Evolutionary conservation across 2,113 vertebrate genomes (phyloP), one percentile per base, ranked within the genome.

Genomic region (Leptodactylus fuscus): DNA sequence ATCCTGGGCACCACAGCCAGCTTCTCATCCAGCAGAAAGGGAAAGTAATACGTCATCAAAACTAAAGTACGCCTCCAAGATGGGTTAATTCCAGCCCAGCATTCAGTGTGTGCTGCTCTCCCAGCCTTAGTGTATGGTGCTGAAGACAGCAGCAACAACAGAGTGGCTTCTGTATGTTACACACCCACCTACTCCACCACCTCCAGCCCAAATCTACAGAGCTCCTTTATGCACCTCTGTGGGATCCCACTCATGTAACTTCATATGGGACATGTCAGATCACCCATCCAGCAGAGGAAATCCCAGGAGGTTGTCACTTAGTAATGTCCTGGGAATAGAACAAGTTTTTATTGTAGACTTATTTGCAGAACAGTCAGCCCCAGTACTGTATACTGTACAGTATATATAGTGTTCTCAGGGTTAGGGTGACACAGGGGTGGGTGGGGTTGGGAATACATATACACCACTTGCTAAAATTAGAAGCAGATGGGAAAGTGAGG

Each of bases 31-130:
- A 88, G 86, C 92, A 91, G 87, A 93, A 90, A 92, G 92, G 92
- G 90, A 93, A 93, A 94, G 92, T 90, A 90, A 90, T 91, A 93
- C 94, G 95, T 94, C 94, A 93, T 90, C 4, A 44, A 88, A 89
- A n/a, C n/a, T 90, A 88, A 92, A 92, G 91, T 91, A 91, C 91
- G 91, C 91, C 92, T 92, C 90, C 92, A 90, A 91, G 87, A 92
- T 91, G 88, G 90, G 90, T 91, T 94, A 93, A 94, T 93, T 92
- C 91, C 91, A 91, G 91, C 91, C 86, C 91, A 89, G 91, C 87
- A 87, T 88, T 91, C 90, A 89, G 87, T 83, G 82, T 90, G 85
- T 90, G 89, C 93, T 90, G 91, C 91, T 88, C 77, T 24, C 32
- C 24, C 38, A 20, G 58, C 51, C 74, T 79, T 36, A 67, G 20